Conservation (phyloP, 1,140 invertebrate species). For the Drosophila bocqueti region DNA sequence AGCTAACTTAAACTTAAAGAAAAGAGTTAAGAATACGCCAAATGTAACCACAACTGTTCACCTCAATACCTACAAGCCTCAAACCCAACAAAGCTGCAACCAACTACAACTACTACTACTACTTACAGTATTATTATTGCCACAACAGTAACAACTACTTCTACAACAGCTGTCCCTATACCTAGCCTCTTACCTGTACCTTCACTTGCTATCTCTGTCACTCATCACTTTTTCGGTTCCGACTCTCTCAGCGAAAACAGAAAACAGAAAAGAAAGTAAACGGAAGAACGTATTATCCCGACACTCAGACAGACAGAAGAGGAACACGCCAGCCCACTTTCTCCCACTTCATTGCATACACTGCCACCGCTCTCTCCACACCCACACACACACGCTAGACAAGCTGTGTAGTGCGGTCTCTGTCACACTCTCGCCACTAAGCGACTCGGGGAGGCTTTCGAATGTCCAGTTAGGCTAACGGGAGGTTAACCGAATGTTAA, state of each 20-base stretch:
- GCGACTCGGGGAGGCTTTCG: neutral
- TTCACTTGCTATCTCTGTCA: slow-evolving; percentile 70
- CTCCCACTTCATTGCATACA: slow-evolving; percentile 36
- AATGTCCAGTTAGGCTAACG: neutral
- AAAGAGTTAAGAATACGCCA: slow-evolving; percentile 70
- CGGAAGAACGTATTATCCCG: slow-evolving; percentile 24
- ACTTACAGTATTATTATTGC: slow-evolving; percentile 57
- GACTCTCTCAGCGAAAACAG: slow-evolving; percentile 37
- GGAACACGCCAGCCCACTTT: slow-evolving; percentile 18
- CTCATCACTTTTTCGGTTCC: slow-evolving; percentile 73
- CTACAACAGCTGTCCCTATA: slow-evolving; percentile 43
- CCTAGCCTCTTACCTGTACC: slow-evolving; percentile 37
- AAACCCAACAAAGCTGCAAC: slow-evolving; percentile 57
- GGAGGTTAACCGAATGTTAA: neutral
- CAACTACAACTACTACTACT: slow-evolving; percentile 49
- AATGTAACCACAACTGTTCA: slow-evolving; percentile 63
- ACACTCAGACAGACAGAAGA: slow-evolving; percentile 45
- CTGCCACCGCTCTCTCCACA: slow-evolving; percentile 43
- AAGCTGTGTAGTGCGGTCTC: slow-evolving; percentile 27
- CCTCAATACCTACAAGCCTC: slow-evolving; percentile 42
- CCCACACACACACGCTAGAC: slow-evolving; percentile 11
- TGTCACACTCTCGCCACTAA: slow-evolving; percentile 5
- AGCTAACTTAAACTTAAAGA: slow-evolving; percentile 47
- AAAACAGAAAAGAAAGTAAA: slow-evolving; percentile 2
- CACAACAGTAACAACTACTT: slow-evolving; percentile 57